Base-by-base conservation (phyloP, 2,797 vertebrate genomes). In the Melanotaenia pygmaea region DNA sequence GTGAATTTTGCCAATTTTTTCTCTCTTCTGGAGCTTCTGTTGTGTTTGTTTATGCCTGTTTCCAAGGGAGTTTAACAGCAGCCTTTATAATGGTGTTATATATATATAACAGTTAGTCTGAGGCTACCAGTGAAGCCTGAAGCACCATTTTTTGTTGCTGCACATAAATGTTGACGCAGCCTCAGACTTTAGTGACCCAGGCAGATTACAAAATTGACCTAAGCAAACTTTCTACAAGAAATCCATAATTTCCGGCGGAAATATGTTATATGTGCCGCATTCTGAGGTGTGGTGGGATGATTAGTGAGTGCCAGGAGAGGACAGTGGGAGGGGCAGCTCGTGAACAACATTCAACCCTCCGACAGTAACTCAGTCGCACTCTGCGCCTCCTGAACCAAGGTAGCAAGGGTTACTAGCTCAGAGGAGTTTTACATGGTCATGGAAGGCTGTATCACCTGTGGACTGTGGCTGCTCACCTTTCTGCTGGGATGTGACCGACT, bases 301-400 rank as follows among this genome's bases (percentile, higher is more conserved):
- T 74, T 12, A 16, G 74, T 59, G 45, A 43, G 43, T 43, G 76
- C 22, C 59, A 59, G 37, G 22, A 64, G 35, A 53, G 81, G 40
- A 1, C 59, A 59, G 79, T 82, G 82, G 88, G 91, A 91, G 90
- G 91, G 75, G 88, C 81, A 47, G 68, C 63, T 58, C 24, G 65
- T 78, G 79, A 40, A 65, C 82, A 56, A 51, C 58, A 54, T 30
- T 61, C 59, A 67, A 3, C 53, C 66, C 59, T 59, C 20, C 28
- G 51, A 30, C 67, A 62, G 24, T 64, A 72, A 69, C 16, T 20
- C 71, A 78, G 56, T 71, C 9, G 16, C 80, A 26, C 60, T 79
- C 43, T 65, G 70, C 88, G 65, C 72, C 79, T 76, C 59, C 60
- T 22, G 8, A 73, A 24, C 24, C 0, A 0, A 71, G 50, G 61